Percentiles rank a stretch among this genome's conserved stretches.
Conservation (phyloP, 2,888 invertebrate genomes). For the Drosophila pseudotakahashii region DNA sequence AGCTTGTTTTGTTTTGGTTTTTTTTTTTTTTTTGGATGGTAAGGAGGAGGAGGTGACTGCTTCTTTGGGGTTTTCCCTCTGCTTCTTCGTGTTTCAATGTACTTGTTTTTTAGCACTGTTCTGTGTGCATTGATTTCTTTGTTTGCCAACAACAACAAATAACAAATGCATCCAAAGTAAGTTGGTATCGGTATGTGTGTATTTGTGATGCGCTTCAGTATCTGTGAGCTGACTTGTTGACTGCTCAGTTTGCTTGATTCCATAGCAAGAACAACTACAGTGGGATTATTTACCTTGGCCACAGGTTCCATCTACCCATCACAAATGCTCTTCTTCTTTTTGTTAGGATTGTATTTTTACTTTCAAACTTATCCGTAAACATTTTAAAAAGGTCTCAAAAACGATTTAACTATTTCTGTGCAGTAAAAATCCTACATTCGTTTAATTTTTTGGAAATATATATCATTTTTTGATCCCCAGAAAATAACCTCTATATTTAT, state of each 20-base stretch:
- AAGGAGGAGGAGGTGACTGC: neutral
- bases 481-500: too few relatives aligned
- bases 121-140: slow-evolving; percentile 64
- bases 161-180: slow-evolving; percentile 37
- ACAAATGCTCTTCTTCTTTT: neutral
- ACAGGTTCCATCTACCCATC: neutral
- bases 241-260: slow-evolving; percentile 38
- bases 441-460: too few relatives aligned
- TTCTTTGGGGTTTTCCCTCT: slow-evolving; percentile 18
- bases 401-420: too few relatives aligned
- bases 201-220: slow-evolving; percentile 19
- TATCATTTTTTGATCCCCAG: too few relatives aligned
- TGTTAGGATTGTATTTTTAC: neutral
- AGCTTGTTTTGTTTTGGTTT: slow-evolving; percentile 1
- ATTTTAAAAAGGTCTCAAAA: too few relatives aligned
- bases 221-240: slow-evolving; percentile 46
- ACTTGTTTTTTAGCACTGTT: slow-evolving; percentile 54
- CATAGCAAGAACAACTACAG: slow-evolving; percentile 26
- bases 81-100: slow-evolving; percentile 49
- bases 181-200: slow-evolving; percentile 22
- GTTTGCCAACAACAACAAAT: slow-evolving; percentile 47
- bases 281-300: slow-evolving; percentile 18
- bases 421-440: too few relatives aligned
- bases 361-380: neutral
- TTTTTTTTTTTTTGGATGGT: slow-evolving; percentile 1